Percentiles rank a stretch among this genome's conserved stretches.
These are phyloP conservation scores for Pyrrhosoma nymphula DNA, from an alignment of 2,888 invertebrate genomes.

Conservation along the genomic window DNA sequence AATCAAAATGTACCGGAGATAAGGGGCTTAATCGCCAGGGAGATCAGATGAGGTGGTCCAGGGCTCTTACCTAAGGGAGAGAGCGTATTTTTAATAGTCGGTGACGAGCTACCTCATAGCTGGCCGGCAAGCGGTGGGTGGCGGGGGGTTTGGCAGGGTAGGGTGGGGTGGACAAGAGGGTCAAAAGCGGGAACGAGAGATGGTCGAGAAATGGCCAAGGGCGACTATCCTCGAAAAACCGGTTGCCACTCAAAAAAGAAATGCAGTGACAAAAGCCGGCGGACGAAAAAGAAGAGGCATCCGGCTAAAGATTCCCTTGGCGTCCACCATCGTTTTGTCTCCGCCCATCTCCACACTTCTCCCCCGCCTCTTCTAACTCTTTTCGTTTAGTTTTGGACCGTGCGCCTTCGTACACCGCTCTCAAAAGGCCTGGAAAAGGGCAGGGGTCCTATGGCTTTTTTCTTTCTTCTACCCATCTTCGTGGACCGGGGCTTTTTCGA, in stretches of 20 bases:
- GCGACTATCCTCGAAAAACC: neutral
- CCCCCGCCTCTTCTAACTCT: neutral
- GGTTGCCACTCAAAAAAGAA: neutral
- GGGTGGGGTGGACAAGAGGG: neutral
- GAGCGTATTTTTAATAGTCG: neutral
- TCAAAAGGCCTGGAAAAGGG: neutral
- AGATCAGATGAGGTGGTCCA: slow-evolving; percentile 28
- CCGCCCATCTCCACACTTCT: neutral
- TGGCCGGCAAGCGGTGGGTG: neutral
- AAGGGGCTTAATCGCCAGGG: neutral
- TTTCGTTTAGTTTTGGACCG: neutral
- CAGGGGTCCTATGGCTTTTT: neutral
- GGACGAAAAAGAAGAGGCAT: neutral
- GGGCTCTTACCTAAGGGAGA: neutral
- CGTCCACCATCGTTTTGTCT: slow-evolving; percentile 28
- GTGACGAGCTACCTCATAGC: slow-evolving; percentile 41
- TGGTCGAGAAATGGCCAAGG: slow-evolving; percentile 7
- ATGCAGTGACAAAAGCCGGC: neutral
- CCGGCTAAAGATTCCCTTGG: neutral
- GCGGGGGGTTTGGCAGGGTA: neutral
- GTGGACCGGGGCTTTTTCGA: slow-evolving; percentile 4
- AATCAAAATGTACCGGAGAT: slow-evolving; percentile 29
- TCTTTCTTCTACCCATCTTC: neutral
- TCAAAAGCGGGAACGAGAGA: neutral
- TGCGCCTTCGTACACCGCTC: neutral